phyloP scores from a whole-genome alignment of 2,888 invertebrate genomes.

The Cataglyphis albicans region DNA sequence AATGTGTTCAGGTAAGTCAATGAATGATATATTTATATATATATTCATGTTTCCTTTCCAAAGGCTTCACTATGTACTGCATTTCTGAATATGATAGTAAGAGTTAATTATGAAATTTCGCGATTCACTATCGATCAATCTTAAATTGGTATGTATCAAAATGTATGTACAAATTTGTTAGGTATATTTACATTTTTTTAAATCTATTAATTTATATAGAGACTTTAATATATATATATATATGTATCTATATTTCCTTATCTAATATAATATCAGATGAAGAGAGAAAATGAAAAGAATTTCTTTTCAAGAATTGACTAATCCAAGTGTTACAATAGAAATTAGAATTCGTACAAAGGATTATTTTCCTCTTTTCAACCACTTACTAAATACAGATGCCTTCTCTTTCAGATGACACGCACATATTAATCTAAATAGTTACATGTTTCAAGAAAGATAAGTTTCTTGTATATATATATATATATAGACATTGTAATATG shows the following conservation, averaged over 20 bases:
- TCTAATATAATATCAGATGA: slow-evolving; percentile 63
- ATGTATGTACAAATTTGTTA: slow-evolving; percentile 75
- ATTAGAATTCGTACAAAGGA: slow-evolving; percentile 39
- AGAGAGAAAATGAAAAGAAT: slow-evolving; percentile 71
- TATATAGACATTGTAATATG: not conserved
- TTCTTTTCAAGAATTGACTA: slow-evolving; percentile 67
- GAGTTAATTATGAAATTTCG: slow-evolving; percentile 72
- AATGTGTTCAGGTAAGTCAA: slow-evolving; percentile 65
- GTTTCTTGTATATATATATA: no score
- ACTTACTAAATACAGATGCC: slow-evolving; percentile 26
- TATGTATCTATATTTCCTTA: slow-evolving; percentile 55
- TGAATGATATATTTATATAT: not conserved
- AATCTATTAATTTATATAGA: slow-evolving; percentile 63
- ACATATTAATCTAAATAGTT: slow-evolving; percentile 21
- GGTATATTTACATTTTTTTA: slow-evolving; percentile 71
- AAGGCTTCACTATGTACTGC: slow-evolving; percentile 72
- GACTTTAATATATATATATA: slow-evolving; percentile 56
- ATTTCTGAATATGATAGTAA: slow-evolving; percentile 57
- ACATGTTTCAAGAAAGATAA: not conserved
- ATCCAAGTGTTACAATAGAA: slow-evolving; percentile 68
- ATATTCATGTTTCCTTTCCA: slow-evolving; percentile 60
- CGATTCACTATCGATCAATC: slow-evolving; percentile 67
- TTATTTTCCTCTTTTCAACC: slow-evolving; percentile 12
- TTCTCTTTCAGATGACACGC: slow-evolving; percentile 4
- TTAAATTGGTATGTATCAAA: slow-evolving; percentile 75